These are phyloP conservation scores for Peromyscus leucopus DNA, from an alignment of 2,113 vertebrate species.

Conservation along the genomic window DNA sequence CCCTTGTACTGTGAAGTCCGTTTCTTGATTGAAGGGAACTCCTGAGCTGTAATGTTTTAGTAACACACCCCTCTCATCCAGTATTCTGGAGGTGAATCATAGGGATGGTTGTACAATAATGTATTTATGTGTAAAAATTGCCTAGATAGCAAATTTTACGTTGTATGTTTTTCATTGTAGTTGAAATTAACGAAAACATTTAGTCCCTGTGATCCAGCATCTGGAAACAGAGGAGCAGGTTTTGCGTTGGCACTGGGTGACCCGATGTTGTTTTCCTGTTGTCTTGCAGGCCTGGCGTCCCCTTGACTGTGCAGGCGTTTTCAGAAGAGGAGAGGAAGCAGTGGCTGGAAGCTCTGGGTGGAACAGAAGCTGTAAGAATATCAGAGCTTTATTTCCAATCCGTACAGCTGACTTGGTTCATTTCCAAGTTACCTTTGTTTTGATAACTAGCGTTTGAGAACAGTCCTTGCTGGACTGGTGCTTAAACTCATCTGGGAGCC, in stretches of 20 bases:
- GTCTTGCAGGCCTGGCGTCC: slow-evolving; percentile 90
- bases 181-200: background rate
- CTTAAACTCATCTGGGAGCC: background rate
- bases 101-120: background rate
- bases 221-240: background rate
- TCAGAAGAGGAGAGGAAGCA: slow-evolving; percentile 96
- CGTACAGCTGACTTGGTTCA: background rate
- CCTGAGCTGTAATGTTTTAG: background rate
- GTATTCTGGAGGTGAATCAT: background rate
- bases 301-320: slow-evolving; percentile 95
- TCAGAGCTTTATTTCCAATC: background rate
- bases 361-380: slow-evolving; percentile 95
- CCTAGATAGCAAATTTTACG: background rate
- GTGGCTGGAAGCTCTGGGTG: slow-evolving; percentile 98
- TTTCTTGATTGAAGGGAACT: background rate
- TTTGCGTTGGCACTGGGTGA: background rate
- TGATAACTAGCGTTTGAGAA: background rate
- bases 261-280: slow-evolving; percentile 29
- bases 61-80: background rate
- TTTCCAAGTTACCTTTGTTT: slow-evolving; percentile 18
- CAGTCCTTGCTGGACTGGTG: background rate
- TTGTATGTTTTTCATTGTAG: background rate
- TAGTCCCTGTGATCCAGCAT: fast-evolving
- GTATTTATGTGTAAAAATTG: background rate
- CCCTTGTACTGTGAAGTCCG: background rate